Conservation (phyloP, 2,797 vertebrate species). For the Bucorvus abyssinicus region DNA sequence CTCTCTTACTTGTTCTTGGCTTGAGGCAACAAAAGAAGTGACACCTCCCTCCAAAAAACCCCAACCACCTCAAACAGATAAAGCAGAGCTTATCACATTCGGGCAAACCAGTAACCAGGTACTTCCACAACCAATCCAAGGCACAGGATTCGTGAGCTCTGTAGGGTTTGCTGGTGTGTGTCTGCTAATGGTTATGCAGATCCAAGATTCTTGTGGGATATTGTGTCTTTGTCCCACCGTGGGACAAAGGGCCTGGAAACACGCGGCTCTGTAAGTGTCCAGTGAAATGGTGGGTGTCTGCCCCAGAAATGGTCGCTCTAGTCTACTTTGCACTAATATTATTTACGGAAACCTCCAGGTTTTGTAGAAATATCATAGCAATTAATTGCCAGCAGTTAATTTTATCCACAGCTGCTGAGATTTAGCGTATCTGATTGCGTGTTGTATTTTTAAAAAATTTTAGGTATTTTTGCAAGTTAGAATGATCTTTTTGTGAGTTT, state of each 20-base stretch:
- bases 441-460: neutral
- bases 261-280: neutral
- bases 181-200: neutral
- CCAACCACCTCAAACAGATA: neutral
- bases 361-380: neutral
- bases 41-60: neutral
- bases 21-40: neutral
- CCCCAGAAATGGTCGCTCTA: neutral
- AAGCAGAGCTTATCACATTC: neutral
- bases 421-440: neutral
- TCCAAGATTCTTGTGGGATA: neutral
- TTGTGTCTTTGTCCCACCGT: neutral
- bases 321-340: neutral
- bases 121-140: neutral
- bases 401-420: neutral
- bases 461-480: neutral
- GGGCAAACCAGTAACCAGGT: neutral
- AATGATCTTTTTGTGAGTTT: neutral
- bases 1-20: neutral
- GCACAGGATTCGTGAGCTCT: neutral
- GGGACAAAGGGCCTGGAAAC: neutral
- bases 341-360: neutral
- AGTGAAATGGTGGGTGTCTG: neutral
- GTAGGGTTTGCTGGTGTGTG: neutral
- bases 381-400: neutral